Evolutionary conservation across 2,113 vertebrate species (phyloP), one percentile per base, ranked within the genome.

Genomic region (Microcebus murinus): DNA sequence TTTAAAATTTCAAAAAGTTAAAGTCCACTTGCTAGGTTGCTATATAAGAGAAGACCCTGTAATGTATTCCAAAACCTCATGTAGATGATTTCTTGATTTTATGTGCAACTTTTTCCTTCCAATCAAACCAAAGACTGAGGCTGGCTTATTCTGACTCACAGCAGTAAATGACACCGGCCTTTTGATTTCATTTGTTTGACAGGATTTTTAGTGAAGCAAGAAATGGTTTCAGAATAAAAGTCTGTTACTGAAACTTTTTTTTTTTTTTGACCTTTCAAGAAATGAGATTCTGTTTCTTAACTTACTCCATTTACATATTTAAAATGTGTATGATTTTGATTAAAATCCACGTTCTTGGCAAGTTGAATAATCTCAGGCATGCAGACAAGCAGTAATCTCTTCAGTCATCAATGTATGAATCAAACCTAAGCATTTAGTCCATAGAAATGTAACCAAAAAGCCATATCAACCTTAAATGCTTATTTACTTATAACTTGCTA

Each of bases 1-100:
- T 97, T 97, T 95, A 92, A 92, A 92, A 94, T 94, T 92, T 95
- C 50, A 90, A 71, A 92, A 95, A 63, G 48, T 82, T 90, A 87
- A 79, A 82, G 73, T 82, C 84, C 25, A 59, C 52, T 48, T 61
- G 34, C 52, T 83, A 82, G 20, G 50, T 71, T 97, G 91, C 52
- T 84, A 6, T 83, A 2, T 61, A 67, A 80, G 63, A 90, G 59
- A 95, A 48, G 42, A 87, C 9, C 20, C 71, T 87, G 13, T 79
- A 87, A 86, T 90, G 74, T 65, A 87, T 90, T 92, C 80, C 52
- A 48, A 92, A 97, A 92, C n/a, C 61, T 96, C 59, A 63, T 36
- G 2, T 25, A 90, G 80, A 96, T 65, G 6, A 25, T 39, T 93
- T 87, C 94, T 81, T 50, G 23, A 87, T 74, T 84, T 85, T 79